Evolutionary conservation across 2,888 invertebrate genomes (phyloP), one percentile per base, ranked within the genome.

Genomic region (Steinernema scapterisci): DNA sequence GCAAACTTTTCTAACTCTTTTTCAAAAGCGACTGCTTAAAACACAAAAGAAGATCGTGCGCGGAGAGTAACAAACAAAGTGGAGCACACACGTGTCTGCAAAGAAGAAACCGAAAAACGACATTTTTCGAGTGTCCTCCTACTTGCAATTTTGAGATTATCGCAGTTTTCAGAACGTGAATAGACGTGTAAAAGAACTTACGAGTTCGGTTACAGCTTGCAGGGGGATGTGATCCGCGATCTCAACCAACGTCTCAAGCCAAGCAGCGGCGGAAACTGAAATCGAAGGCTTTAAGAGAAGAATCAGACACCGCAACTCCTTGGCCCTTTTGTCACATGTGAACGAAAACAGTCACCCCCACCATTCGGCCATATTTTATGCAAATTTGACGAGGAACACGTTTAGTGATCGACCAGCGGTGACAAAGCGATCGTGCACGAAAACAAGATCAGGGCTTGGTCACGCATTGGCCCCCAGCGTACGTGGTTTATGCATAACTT

Each of bases 261-360:
- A 85, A 6, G 85, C 85, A 3, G 85, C 85, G 0, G 85, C 84
- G 27, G 82, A 80, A 72, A 85, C 85, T 85, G 78, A 80, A 84
- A 80, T 7, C 5, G 31, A 19, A 38, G 38, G 38, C 38, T 38
- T 48, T 48, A n/a, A 48, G 25, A 45, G 51, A 6, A 19, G 19
- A 48, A 63, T 13, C 16, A 13, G 38, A 63, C 48, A 38, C 38
- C 38, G 38, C 25, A 27, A 31, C 63, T 63, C 25, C 27, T 27
- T 13, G 25, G 31, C 16, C 25, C 23, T 9, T 23, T 19, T 19
- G 63, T 63, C 63, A 63, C 38, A 31, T 63, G 63, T 63, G 63
- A 31, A 31, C 16, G 25, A 25, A 63, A 31, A 38, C 38, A 63
- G 63, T 63, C 63, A 63, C 63, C 63, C 63, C 27, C 63, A 63